Evolutionary conservation across 2,797 vertebrate genomes (phyloP), one percentile per base, ranked within the genome.

Genomic region (Xyrichtys novacula): DNA sequence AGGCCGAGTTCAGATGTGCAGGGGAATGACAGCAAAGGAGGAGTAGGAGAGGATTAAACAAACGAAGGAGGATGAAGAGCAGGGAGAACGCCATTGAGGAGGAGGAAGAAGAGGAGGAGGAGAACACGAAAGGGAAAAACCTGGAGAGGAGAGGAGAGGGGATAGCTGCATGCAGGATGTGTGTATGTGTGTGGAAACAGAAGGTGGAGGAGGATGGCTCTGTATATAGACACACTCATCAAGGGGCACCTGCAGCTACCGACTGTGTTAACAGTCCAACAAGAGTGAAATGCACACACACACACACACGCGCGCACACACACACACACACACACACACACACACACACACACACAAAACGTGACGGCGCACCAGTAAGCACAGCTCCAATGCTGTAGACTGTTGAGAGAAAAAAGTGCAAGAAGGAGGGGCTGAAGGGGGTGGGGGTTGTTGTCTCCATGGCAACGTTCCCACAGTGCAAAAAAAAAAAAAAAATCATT

Each of bases 401-500:
- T 80, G 65, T 72, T 73, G 76, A 72, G 70, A 71, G 55, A 66
- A 53, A 60, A 77, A 74, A 63, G 65, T 50, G 34, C 44, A 50
- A 43, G 71, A 49, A 44, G 71, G 79, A 55, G 55, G 70, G 49
- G 65, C 36, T 42, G 69, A 61, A 39, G 29, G 36, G 59, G 76
- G 40, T 57, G 62, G 72, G 71, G 71, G 38, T 32, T 74, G 65
- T 76, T 84, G 92, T 94, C 92, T 92, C 94, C 93, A 95, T 93
- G 90, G 93, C 91, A 94, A 94, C 93, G 64, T 91, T 92, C 86
- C 91, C 92, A 91, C 79, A 50, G 77, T 86, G 91, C 79, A 83
- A 91, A 90, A 93, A 90, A 81, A 86, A 74, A n/a, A 88, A 85
- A 91, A 85, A 88, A 92, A 90, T 91, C 65, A 93, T 91, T 92